These are phyloP conservation scores for Ciconia nigra DNA, from an alignment of 2,797 vertebrate species.

Conservation along the genomic window DNA sequence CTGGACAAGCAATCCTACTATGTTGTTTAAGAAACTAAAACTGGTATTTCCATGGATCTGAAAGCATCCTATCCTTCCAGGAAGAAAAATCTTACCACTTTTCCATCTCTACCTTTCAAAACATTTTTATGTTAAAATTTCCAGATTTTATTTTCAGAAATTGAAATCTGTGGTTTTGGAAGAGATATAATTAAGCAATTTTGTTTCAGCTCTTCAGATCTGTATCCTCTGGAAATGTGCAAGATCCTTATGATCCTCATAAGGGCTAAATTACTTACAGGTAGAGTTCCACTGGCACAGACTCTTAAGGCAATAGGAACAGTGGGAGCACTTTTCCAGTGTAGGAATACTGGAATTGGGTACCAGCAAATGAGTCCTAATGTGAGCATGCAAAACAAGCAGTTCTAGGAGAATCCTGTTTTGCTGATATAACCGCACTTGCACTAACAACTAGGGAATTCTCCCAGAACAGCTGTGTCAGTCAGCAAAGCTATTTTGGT, in stretches of 20 bases:
- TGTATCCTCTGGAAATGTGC: neutral
- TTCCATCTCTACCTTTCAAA: neutral
- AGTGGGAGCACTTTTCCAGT: neutral
- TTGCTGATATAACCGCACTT: neutral
- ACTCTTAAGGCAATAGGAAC: neutral
- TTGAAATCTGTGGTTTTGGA: neutral
- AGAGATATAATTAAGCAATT: neutral
- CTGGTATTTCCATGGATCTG: neutral
- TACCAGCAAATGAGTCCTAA: neutral
- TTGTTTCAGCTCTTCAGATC: neutral
- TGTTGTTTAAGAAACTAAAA: neutral
- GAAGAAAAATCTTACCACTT: neutral
- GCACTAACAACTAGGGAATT: conserved; percentile 11
- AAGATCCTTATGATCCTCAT: neutral
- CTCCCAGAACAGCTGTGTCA: conserved; percentile 9
- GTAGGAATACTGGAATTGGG: neutral
- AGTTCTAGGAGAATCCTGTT: conserved; percentile 4
- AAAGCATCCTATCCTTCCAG: neutral
- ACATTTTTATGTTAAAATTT: neutral
- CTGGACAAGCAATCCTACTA: neutral
- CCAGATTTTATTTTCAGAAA: neutral
- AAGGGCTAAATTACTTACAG: neutral
- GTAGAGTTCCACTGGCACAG: neutral
- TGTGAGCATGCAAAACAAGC: neutral
- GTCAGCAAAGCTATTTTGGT: conserved; percentile 35